Base-by-base conservation (phyloP, 2,888 invertebrate genomes). In the Chymomyza procnemis region DNA sequence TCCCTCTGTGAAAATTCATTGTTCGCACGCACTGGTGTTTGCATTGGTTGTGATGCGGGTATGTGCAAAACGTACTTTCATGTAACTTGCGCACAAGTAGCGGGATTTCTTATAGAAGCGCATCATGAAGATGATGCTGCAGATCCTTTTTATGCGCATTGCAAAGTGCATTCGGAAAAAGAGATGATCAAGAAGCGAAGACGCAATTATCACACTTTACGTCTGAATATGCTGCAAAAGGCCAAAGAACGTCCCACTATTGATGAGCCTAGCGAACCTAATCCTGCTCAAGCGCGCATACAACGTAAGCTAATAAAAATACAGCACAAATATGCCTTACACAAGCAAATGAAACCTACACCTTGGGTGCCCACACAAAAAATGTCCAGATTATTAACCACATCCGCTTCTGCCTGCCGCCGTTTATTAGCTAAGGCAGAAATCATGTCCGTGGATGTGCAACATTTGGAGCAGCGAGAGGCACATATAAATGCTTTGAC, bases 61-160 rank as follows among this genome's bases (percentile, higher is more conserved):
- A 96, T 99, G 94, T 99, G 99, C 92, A 95, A 97, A 88, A 97
- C 96, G 0, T 97, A 96, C 92, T 99, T 99, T 90, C 99, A 99
- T 91, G 98, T 98, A 50, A 99, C 99, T 12, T 99, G 99, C 92
- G 98, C 98, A 0, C 98, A 99, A 91, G 94, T 96, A 41, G 97
- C 97, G 82, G 99, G 99, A 0, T 93, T 98, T 61, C 91, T 99
- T 58, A 97, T 97, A 0, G 98, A 99, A 90, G 97, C 97, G 0
- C 96, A 97, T 89, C 95, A 95, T 0, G 97, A 96, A 87, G 97
- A 97, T 89, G 96, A 97, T 84, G 97, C 97, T 84, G 98, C 98
- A 0, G 99, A 99, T 92, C 99, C 99, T 0, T 99, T 98, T 90
- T 99, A 97, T 90, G 99, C 98, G 0, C 97, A 99, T 89, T 99